Conservation (phyloP, 2,797 vertebrate genomes). For the Hephaestus fuliginosus region DNA sequence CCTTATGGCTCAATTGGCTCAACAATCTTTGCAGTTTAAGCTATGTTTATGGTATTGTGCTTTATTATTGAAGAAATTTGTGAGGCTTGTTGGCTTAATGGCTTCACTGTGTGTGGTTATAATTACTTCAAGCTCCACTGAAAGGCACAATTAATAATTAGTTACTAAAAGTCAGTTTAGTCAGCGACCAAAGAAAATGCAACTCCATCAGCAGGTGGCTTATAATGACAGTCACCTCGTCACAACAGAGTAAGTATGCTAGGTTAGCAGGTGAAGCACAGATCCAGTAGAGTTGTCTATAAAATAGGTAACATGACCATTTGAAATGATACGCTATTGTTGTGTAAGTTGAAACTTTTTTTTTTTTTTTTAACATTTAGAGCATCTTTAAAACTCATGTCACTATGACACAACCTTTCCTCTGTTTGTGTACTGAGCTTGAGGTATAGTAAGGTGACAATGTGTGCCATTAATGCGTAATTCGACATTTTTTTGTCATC, state of each 20-base stretch:
- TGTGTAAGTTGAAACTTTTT: not conserved
- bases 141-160: not conserved
- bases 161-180: not conserved
- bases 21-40: not conserved
- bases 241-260: not conserved
- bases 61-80: not conserved
- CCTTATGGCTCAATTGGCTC: not conserved
- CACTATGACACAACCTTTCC: not conserved
- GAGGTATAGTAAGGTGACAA: not conserved
- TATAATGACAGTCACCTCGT: not conserved
- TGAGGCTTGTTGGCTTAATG: not conserved
- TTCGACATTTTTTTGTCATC: not conserved
- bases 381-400: conserved; percentile 7
- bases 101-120: not conserved
- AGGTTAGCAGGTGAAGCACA: not conserved
- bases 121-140: not conserved
- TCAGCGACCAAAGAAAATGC: not conserved
- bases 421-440: not conserved
- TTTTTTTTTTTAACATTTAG: not conserved
- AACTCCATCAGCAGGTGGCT: not conserved
- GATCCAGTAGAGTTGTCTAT: not conserved
- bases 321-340: not conserved
- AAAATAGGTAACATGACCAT: not conserved
- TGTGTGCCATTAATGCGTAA: not conserved
- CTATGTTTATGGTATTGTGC: not conserved